phyloP scores from a whole-genome alignment of 2,888 invertebrate genomes.

The Leptinotarsa rubiginosa region DNA sequence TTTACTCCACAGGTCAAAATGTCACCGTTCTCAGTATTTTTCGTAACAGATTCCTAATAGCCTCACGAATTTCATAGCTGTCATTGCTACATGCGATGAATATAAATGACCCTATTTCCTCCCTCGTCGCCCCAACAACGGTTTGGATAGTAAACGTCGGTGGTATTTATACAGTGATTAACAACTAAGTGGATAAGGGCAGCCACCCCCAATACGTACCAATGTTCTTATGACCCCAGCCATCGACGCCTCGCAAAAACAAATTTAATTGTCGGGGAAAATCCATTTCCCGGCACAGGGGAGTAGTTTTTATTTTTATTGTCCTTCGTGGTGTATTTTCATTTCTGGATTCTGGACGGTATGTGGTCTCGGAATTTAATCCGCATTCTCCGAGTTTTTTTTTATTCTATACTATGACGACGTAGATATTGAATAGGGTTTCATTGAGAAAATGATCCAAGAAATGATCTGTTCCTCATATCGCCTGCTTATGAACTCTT shows the following conservation, averaged over 20 bases:
- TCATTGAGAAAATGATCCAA: too few species aligned
- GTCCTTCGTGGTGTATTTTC: slow-evolving; percentile 22
- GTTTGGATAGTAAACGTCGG: slow-evolving; percentile 41
- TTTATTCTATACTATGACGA: background rate
- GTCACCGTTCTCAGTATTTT: background rate
- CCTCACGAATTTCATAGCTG: background rate
- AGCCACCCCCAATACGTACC: slow-evolving; percentile 39
- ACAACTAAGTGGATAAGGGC: slow-evolving; percentile 48
- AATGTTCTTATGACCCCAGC: slow-evolving; percentile 38
- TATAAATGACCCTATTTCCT: slow-evolving; percentile 40
- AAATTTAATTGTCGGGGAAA: slow-evolving; percentile 35
- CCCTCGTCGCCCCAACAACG: slow-evolving; percentile 41
- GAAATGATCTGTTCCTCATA: too few species aligned
- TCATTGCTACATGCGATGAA: slow-evolving; percentile 44
- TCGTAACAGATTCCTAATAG: background rate
- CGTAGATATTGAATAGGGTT: background rate
- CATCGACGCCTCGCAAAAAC: slow-evolving; percentile 43
- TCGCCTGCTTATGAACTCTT: too few species aligned
- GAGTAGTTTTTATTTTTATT: slow-evolving; percentile 22
- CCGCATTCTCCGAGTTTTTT: background rate
- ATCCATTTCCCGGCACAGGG: slow-evolving; percentile 25
- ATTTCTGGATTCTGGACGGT: background rate
- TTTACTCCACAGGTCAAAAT: too few species aligned
- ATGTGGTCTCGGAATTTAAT: background rate
- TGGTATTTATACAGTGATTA: slow-evolving; percentile 54